Base-by-base conservation (phyloP, 2,888 invertebrate genomes). In the Epinotia brunnichana region DNA sequence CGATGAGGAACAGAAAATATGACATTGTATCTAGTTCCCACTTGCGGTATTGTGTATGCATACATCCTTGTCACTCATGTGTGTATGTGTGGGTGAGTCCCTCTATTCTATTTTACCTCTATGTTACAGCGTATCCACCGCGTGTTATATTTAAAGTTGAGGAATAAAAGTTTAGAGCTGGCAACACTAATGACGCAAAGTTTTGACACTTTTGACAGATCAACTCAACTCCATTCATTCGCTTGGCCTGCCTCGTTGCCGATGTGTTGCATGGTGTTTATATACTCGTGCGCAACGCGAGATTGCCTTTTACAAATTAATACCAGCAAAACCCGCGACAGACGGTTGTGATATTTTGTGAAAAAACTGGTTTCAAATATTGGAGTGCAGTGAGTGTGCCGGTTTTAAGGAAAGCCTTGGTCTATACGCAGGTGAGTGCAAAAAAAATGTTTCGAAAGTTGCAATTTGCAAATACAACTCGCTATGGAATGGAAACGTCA, bases 371-470 rank as follows among this genome's bases (percentile, higher is more conserved):
- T 35, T 59, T 24, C 41, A 66, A 59, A 69, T 64, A 48, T 54
- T 72, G 72, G 72, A 72, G 72, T 72, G 72, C 72, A 72, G 72
- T 72, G 71, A 71, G 53, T 54, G 66, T 66, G 71, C 15, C 29
- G 13, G 13, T 67, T 61, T 61, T 24, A 44, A 17, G 17, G 19
- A 44, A 39, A 56, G 51, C 61, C 13, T 35, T 67, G 35, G 56
- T 48, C 60, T 17, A 54, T 56, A 21, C 48, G 21, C 39, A 68
- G 72, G 67, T 67, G 39, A 61, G 66, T 51, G 19, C 66, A 62
- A 67, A 41, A 41, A 67, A 60, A 67, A 54, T 19, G 60, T 72
- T 72, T 72, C 67, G 72, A 72, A 72, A 67, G 67, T 72, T 68
- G 72, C n/a, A 15, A 41, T 57, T 64, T 41, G 66, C 54, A 51